Evolutionary conservation across 1,140 invertebrate genomes (phyloP).

Genomic region (Drosophila burlai): DNA sequence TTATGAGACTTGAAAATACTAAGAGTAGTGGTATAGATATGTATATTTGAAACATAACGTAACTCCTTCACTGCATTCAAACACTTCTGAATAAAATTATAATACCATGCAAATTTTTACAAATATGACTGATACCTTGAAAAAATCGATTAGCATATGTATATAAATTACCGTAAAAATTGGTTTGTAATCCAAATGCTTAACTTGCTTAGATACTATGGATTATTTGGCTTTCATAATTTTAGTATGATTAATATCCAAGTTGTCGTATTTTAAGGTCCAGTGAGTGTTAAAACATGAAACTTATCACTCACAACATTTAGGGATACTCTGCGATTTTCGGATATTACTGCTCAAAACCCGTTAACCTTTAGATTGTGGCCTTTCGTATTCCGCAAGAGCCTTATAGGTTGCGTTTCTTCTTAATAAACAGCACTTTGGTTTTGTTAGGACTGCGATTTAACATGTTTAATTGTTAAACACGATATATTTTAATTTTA

Average conservation of each 20-base stretch:
- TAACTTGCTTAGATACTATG: background rate
- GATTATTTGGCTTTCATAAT: background rate
- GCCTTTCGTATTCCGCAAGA: background rate
- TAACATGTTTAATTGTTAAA: background rate
- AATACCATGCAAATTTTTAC: too few species aligned
- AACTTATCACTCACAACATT: background rate
- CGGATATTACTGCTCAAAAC: background rate
- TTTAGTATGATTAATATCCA: background rate
- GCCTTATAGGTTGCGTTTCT: background rate
- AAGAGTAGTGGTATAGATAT: too few species aligned
- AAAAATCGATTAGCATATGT: background rate
- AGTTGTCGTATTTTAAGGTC: background rate
- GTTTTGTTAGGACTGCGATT: background rate
- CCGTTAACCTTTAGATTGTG: background rate
- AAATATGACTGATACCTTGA: background rate
- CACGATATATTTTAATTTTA: constrained; percentile 1
- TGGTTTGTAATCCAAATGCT: background rate
- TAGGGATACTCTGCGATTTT: background rate
- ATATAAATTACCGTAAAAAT: background rate
- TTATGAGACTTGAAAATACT: too few species aligned
- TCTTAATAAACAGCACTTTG: background rate
- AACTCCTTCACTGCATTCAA: too few species aligned
- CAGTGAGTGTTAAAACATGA: background rate
- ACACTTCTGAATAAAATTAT: too few species aligned
- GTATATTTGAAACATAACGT: too few species aligned